Evolutionary conservation across 2,888 invertebrate genomes (phyloP).

Genomic region (Ichneumoninae sp.): DNA sequence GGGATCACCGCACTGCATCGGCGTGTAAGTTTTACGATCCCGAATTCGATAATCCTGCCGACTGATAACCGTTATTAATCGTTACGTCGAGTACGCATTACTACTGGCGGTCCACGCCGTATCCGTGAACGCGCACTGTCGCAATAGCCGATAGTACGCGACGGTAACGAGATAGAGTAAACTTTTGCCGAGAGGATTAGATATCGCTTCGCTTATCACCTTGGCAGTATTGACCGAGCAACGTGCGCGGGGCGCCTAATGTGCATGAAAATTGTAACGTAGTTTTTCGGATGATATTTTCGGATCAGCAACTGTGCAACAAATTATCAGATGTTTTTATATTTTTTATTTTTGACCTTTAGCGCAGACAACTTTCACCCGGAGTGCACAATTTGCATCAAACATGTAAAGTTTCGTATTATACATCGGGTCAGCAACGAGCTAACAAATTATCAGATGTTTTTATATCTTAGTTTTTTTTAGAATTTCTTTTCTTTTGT

Average conservation of each 20-base stretch:
- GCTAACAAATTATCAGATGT: too few relatives aligned
- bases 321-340: conserved; percentile 19
- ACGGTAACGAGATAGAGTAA: conserved; percentile 62
- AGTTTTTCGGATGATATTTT: conserved; percentile 9
- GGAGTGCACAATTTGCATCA: too few relatives aligned
- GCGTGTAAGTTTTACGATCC: too few relatives aligned
- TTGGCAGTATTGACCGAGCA: conserved; percentile 65
- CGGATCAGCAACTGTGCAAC: background rate
- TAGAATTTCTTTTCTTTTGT: background rate
- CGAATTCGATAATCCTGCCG: too few relatives aligned
- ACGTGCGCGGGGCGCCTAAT: conserved; percentile 28
- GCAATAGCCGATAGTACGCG: conserved; percentile 52
- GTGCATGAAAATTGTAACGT: conserved; percentile 24
- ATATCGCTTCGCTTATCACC: conserved; percentile 64
- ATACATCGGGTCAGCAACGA: too few relatives aligned
- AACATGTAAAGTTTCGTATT: too few relatives aligned
- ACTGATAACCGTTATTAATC: too few relatives aligned
- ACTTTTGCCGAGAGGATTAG: conserved; percentile 59
- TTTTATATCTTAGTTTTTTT: background rate
- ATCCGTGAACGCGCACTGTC: conserved; percentile 9
- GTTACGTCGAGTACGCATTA: background rate
- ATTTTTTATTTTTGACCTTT: background rate
- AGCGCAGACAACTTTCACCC: too few relatives aligned
- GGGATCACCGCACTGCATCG: too few relatives aligned
- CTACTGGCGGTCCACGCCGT: background rate